These are phyloP conservation scores for Plutella xylostella DNA, from an alignment of 2,888 invertebrate genomes.

Conservation along the genomic window DNA sequence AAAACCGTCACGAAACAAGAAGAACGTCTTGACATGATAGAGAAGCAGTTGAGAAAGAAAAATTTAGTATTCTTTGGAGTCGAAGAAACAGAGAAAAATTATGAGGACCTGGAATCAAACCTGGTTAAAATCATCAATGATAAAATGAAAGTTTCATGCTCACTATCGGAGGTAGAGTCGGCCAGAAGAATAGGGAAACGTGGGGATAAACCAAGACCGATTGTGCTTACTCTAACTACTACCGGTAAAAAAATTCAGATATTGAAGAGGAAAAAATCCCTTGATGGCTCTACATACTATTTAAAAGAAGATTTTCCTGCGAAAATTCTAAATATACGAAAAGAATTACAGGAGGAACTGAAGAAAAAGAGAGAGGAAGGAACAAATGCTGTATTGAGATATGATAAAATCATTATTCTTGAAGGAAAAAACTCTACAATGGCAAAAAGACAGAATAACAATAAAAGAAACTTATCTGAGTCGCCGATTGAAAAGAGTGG, in stretches of 20 bases:
- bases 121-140: not conserved
- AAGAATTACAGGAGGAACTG: not conserved
- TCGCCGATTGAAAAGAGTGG: not conserved
- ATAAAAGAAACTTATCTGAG: not conserved
- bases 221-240: not conserved
- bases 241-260: not conserved
- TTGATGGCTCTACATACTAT: not conserved
- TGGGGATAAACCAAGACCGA: not conserved
- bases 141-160: not conserved
- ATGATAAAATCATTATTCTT: constrained; percentile 2
- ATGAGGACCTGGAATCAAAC: not conserved
- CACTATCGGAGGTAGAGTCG: not conserved
- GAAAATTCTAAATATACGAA: not conserved
- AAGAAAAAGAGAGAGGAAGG: not conserved
- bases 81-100: constrained; percentile 1
- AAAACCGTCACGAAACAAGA: not conserved
- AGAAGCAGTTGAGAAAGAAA: not conserved
- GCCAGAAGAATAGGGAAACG: not conserved
- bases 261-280: not conserved
- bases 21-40: not conserved
- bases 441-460: not conserved
- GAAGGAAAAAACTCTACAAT: not conserved
- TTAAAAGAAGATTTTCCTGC: not conserved
- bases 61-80: constrained; percentile 3
- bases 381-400: not conserved